Evolutionary conservation across 2,888 invertebrate genomes (phyloP).

Genomic region (Coleophora flavipennella): DNA sequence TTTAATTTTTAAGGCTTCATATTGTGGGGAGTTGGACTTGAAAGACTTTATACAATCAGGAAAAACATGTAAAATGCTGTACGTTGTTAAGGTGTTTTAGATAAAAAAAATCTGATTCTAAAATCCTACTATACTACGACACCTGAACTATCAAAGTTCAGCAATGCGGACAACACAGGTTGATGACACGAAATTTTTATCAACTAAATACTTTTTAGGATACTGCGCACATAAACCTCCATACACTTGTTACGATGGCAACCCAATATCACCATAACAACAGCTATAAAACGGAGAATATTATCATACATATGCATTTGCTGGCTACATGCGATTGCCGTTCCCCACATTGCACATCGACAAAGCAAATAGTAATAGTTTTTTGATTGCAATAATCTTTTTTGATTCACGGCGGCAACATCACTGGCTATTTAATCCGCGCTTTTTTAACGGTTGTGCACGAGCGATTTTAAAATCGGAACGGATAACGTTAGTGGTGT

Average conservation of each 20-base stretch:
- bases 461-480: neutral
- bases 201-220: too few relatives aligned
- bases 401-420: conserved; percentile 6
- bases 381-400: conserved; percentile 6
- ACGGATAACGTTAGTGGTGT: neutral
- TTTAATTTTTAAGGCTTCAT: too few relatives aligned
- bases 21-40: too few relatives aligned
- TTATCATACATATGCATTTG: conserved; percentile 1
- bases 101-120: too few relatives aligned
- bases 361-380: conserved; percentile 6
- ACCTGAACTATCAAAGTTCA: too few relatives aligned
- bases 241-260: conserved; percentile 2
- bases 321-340: conserved; percentile 1
- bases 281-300: neutral
- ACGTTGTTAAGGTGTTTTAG: too few relatives aligned
- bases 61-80: too few relatives aligned
- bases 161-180: too few relatives aligned
- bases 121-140: too few relatives aligned
- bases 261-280: conserved; percentile 2
- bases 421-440: conserved; percentile 1
- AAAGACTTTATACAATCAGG: too few relatives aligned
- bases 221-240: too few relatives aligned
- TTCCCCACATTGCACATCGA: neutral
- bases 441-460: neutral
- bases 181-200: too few relatives aligned